Conservation (phyloP, 2,888 invertebrate genomes). For the Xestia rhomboidea region DNA sequence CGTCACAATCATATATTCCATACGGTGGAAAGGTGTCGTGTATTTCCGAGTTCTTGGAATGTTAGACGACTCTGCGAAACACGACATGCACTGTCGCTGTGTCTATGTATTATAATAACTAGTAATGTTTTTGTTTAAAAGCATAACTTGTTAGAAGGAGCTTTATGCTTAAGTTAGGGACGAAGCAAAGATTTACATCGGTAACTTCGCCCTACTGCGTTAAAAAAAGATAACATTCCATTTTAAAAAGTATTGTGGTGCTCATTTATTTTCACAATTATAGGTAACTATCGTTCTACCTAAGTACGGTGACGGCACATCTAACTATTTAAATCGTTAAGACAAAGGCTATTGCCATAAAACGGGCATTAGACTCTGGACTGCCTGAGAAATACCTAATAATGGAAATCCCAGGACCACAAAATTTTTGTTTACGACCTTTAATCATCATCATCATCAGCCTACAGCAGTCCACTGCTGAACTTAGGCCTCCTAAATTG, state of each 20-base stretch:
- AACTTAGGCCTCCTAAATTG: too few species aligned
- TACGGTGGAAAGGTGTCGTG: not conserved
- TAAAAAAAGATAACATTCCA: not conserved
- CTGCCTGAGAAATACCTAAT: too few species aligned
- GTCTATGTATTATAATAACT: not conserved
- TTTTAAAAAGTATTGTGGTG: not conserved
- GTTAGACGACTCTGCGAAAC: constrained; percentile 7
- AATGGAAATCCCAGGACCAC: not conserved
- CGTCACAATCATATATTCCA: not conserved
- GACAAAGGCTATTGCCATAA: not conserved
- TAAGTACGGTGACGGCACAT: not conserved
- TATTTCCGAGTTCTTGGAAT: constrained; percentile 7
- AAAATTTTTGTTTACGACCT: not conserved
- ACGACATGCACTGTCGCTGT: too few species aligned
- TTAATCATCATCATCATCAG: too few species aligned
- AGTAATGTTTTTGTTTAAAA: not conserved
- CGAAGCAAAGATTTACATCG: not conserved
- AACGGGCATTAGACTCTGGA: not conserved
- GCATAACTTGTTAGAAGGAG: not conserved
- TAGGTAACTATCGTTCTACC: not conserved
- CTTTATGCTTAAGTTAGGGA: not conserved
- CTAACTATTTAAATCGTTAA: not conserved
- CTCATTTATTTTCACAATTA: not conserved
- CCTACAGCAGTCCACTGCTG: too few species aligned
- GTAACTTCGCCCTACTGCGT: not conserved